Percentiles rank a stretch among this genome's conserved stretches.
phyloP scores from a whole-genome alignment of 1,140 invertebrate genomes.

The Drosophila albomicans region DNA sequence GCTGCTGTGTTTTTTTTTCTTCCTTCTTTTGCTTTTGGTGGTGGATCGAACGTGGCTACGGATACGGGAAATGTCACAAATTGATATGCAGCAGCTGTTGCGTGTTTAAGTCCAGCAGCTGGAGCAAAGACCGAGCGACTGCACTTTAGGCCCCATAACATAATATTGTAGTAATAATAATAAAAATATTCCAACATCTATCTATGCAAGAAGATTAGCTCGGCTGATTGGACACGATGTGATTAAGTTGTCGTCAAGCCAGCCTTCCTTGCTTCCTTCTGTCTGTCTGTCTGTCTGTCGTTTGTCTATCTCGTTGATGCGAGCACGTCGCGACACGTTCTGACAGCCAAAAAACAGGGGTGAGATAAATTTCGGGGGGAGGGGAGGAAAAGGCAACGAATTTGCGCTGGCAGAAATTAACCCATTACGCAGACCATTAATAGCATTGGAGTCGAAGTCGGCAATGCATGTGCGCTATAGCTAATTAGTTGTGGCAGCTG shows the following conservation, averaged over 20 bases:
- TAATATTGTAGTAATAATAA: conserved; percentile 43
- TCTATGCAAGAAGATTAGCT: conserved; percentile 60
- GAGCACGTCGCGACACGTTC: conserved; percentile 43
- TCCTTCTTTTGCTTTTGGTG: background rate
- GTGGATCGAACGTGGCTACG: conserved; percentile 33
- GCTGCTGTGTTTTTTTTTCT: conserved; percentile 1
- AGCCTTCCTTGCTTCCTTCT: background rate
- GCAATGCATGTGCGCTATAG: conserved; percentile 68
- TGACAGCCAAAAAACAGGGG: conserved; percentile 21
- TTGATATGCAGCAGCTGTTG: conserved; percentile 82
- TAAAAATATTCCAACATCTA: conserved; percentile 47
- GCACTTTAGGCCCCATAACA: conserved; percentile 13
- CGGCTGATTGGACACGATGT: conserved; percentile 79
- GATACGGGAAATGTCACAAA: conserved; percentile 60
- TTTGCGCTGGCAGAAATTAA: conserved; percentile 62
- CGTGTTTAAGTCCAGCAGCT: conserved; percentile 30
- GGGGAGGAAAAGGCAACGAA: conserved; percentile 32
- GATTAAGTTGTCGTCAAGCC: conserved; percentile 74
- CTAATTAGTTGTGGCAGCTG: conserved; percentile 79
- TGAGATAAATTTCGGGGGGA: background rate
- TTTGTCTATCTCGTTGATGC: conserved; percentile 37
- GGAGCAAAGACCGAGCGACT: background rate
- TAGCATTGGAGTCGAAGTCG: conserved; percentile 17
- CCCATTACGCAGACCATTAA: conserved; percentile 82
- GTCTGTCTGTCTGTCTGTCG: too few species aligned